Evolutionary conservation across 2,888 invertebrate genomes (phyloP), one percentile per base, ranked within the genome.

Genomic region (Zele albiditarsus): DNA sequence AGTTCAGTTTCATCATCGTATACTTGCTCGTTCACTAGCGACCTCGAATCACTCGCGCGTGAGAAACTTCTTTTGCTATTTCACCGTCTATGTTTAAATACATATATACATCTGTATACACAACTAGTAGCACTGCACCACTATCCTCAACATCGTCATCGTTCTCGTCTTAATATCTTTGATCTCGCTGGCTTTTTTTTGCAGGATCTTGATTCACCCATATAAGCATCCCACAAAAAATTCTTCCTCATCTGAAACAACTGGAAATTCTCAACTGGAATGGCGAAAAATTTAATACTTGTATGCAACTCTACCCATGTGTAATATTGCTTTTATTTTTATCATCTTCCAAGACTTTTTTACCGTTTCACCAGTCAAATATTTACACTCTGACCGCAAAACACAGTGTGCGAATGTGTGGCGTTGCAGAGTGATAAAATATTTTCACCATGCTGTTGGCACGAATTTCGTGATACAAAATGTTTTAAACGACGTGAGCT

Each of bases 181-280:
- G 77, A 81, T 80, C 77, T 77, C 65, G 58, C 70, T 73, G 72
- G 77, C 77, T 79, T 79, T 79, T 81, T 71, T 79, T 81, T 71
- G 68, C 73, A 72, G 71, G 69, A 79, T 80, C 79, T 78, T 74
- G 77, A 79, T 79, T 75, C 74, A 63, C 75, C 58, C 74, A 60
- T 38, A 65, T 63, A 70, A 27, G 58, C 49, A 33, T 65, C n/a
- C 33, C 14, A 6, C n/a, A 57, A 27, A 23, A 6, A 23, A 27
- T 58, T 27, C 58, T 20, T 49, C 20, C 16, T 49, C 58, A 58
- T 27, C 25, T 14, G 23, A 58, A 58, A 14, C 58, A 58, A 58
- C 25, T 25, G 14, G 23, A 27, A 14, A 58, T 58, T 6, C 27
- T 25, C 25, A 23, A n/a, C 49, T 49, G 16, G 49, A 2, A 49